phyloP scores from a whole-genome alignment of 2,888 invertebrate species.

The Platerodrilus igneus region DNA sequence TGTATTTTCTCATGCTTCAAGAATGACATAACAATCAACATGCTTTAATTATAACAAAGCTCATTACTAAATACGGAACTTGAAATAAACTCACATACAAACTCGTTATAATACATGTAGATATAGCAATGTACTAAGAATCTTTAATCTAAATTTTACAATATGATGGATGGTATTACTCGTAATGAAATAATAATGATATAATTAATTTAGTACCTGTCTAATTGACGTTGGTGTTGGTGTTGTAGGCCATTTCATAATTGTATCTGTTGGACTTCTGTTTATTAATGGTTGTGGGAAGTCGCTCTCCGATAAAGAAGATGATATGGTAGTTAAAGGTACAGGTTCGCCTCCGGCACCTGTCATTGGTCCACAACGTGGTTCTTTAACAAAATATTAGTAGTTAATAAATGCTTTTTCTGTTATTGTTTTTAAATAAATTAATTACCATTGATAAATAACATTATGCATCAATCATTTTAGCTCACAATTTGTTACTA shows the following conservation, averaged over 20 bases:
- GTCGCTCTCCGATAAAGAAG: constrained; percentile 58
- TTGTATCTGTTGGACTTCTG: constrained; percentile 61
- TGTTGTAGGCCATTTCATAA: constrained; percentile 54
- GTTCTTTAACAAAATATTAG: constrained; percentile 55
- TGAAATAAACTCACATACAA: no score
- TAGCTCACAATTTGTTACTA: no score
- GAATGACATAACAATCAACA: no score
- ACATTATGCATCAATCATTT: not conserved
- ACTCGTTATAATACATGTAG: no score
- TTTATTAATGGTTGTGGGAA: constrained; percentile 68
- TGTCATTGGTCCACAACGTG: constrained; percentile 66
- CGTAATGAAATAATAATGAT: no score
- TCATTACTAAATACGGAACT: no score
- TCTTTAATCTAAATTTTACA: no score
- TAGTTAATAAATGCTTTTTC: constrained; percentile 28
- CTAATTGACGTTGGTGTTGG: constrained; percentile 44
- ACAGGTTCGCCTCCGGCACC: constrained; percentile 47
- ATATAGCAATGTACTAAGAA: no score
- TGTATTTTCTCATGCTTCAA: no score
- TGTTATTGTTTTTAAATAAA: no score
- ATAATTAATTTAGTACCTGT: constrained; percentile 49
- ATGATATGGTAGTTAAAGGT: constrained; percentile 49
- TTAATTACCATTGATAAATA: not conserved
- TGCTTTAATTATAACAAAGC: no score
- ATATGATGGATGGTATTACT: no score